Base-by-base conservation (phyloP, 2,113 vertebrate genomes). In the Speoplatyrhinus poulsoni region DNA sequence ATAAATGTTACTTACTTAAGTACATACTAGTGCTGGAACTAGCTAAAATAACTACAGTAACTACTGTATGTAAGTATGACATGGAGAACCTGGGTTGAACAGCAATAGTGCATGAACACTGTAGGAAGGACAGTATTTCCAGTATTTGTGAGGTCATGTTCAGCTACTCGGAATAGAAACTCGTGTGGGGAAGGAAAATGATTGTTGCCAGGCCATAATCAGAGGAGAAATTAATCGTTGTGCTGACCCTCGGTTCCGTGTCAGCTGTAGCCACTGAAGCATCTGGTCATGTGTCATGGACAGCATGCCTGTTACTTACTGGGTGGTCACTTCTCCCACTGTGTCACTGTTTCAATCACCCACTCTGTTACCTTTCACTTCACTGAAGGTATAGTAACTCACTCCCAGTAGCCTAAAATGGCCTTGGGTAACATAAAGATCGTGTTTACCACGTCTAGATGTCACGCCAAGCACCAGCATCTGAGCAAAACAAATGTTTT, bases 281-380 rank as follows among this genome's bases (percentile, higher is more conserved):
- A 32, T 9, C 56, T 46, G 33, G 16, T 26, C n/a, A 46, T 0
- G 10, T 53, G 33, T 7, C 63, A 77, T 80, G 54, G 75, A 81
- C 62, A 47, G 67, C 26, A 2, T 26, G 65, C 65, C 62, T n/a
- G 65, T 72, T 60, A 41, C 60, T 76, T 59, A 67, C 33, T 67
- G 52, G 52, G 72, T 64, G 71, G 71, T 67, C 57, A 50, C 61
- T 69, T 66, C 57, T 65, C 33, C 32, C 15, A 46, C 65, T 57
- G 46, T 46, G 8, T 49, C 13, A 47, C 72, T 60, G 13, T 68
- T 17, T 26, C 33, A n/a, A 19, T 53, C 62, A 50, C 50, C n/a
- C 15, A 52, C 16, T 16, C 15, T 13, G 3, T 54, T 6, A 48
- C 46, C 16, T 36, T 47, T 19, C 41, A 46, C 16, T 10, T 16